A percentile compares a stretch with the other conserved stretches of the same genome.
phyloP scores from a whole-genome alignment of 2,113 vertebrate genomes.

The Morone saxatilis region DNA sequence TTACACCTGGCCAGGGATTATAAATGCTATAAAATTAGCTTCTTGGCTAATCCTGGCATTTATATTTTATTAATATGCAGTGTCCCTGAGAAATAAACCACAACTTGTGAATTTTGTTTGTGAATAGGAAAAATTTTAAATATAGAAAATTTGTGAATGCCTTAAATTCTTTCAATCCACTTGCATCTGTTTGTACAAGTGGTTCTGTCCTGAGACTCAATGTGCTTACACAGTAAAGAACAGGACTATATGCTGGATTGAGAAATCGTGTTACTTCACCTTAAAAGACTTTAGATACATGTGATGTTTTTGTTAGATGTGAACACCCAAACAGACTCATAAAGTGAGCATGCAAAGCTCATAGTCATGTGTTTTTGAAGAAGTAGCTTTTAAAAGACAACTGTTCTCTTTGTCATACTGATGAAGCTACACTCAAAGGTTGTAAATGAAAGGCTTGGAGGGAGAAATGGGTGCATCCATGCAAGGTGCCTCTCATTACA shows the following conservation, averaged over 20 bases:
- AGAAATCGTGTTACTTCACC: neutral
- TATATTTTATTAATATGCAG: no score
- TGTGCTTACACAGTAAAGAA: neutral
- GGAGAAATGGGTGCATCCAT: constrained; percentile 8
- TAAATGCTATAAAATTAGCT: no score
- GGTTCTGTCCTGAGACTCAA: neutral
- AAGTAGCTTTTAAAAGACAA: constrained; percentile 19
- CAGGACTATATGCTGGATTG: neutral
- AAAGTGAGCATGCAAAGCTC: constrained; percentile 16
- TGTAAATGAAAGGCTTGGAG: constrained; percentile 40
- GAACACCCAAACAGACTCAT: constrained; percentile 15
- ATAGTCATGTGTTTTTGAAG: constrained; percentile 9
- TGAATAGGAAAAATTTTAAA: neutral
- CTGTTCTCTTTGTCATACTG: constrained; percentile 21
- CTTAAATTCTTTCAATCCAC: neutral
- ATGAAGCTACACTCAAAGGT: constrained; percentile 6
- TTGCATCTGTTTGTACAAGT: neutral
- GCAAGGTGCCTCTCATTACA: constrained; percentile 48
- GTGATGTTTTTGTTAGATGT: constrained; percentile 4
- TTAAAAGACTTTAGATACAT: neutral
- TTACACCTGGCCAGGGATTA: no score
- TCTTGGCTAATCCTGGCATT: no score
- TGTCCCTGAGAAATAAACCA: no score
- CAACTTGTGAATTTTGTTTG: no score
- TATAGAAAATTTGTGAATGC: neutral